Evolutionary conservation across 2,797 vertebrate genomes (phyloP).

Genomic region (Falco biarmicus): DNA sequence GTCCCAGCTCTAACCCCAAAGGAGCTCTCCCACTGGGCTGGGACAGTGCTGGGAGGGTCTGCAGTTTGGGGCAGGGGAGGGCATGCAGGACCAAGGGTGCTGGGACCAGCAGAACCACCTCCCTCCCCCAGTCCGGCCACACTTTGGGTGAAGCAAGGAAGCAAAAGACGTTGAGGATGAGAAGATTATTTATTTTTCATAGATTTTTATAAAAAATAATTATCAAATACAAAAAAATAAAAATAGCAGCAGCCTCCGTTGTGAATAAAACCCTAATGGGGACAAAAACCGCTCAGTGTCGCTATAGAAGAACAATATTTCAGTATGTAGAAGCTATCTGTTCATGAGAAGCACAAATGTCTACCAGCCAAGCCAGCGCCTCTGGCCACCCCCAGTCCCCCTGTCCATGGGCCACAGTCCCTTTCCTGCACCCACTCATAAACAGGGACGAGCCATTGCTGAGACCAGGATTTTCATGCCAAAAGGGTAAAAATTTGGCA

Average conservation of each 20-base stretch:
- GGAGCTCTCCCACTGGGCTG: not conserved
- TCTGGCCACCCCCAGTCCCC: rapidly evolving
- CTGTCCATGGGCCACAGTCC: not conserved
- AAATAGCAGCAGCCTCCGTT: conserved; percentile 70
- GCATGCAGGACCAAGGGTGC: rapidly evolving
- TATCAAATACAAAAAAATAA: conserved; percentile 76
- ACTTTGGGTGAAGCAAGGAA: not conserved
- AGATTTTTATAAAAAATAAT: conserved; percentile 76
- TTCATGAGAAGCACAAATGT: conserved; percentile 42
- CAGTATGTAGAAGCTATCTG: not conserved
- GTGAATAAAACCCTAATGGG: conserved; percentile 66
- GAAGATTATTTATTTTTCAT: conserved; percentile 72
- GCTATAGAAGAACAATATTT: conserved; percentile 57
- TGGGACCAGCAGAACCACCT: not conserved
- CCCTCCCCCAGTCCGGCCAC: not conserved
- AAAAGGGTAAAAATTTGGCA: not conserved
- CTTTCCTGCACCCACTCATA: not conserved
- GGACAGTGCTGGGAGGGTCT: not conserved
- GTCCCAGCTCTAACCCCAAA: not conserved
- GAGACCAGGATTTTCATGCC: not conserved
- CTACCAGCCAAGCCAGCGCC: not conserved
- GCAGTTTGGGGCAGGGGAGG: not conserved
- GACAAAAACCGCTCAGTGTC: conserved; percentile 63
- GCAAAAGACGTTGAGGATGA: conserved; percentile 37
- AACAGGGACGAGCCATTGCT: not conserved